Percentiles rank a stretch among this genome's conserved stretches.
Evolutionary conservation across 2,797 vertebrate species (phyloP).

Genomic region (Selene dorsalis): DNA sequence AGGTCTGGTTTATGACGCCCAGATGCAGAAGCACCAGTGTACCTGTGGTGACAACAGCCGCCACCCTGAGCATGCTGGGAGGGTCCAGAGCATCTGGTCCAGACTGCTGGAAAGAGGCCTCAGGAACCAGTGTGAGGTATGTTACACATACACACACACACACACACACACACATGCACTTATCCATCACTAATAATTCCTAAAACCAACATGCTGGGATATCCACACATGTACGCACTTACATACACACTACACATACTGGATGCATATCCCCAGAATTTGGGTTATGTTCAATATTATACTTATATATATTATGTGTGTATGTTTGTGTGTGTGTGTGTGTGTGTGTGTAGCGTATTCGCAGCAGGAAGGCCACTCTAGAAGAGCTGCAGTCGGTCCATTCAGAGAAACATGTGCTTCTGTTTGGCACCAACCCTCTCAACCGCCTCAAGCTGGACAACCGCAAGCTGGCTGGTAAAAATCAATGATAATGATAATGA

Average conservation of each 20-base stretch:
- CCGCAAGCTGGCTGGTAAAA: constrained; percentile 81
- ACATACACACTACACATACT: not conserved
- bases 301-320: constrained; percentile 12
- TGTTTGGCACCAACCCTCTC: constrained; percentile 90
- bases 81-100: constrained; percentile 94
- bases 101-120: constrained; percentile 91
- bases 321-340: constrained; percentile 31
- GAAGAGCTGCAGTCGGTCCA: constrained; percentile 92
- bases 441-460: constrained; percentile 91
- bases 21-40: constrained; percentile 93
- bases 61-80: constrained; percentile 89
- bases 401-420: constrained; percentile 87
- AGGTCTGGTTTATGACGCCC: constrained; percentile 93
- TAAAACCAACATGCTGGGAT: not conserved
- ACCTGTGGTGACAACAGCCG: constrained; percentile 91
- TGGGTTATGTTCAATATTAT: not conserved
- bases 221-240: not conserved
- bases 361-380: constrained; percentile 88
- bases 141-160: not conserved
- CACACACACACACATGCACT: not conserved
- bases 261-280: not conserved
- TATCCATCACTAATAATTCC: not conserved
- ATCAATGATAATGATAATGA: not conserved
- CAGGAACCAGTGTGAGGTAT: constrained; percentile 90
- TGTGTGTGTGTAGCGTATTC: constrained; percentile 75